Base-by-base conservation (phyloP, 1,140 invertebrate genomes). In the Habropoda laboriosa region DNA sequence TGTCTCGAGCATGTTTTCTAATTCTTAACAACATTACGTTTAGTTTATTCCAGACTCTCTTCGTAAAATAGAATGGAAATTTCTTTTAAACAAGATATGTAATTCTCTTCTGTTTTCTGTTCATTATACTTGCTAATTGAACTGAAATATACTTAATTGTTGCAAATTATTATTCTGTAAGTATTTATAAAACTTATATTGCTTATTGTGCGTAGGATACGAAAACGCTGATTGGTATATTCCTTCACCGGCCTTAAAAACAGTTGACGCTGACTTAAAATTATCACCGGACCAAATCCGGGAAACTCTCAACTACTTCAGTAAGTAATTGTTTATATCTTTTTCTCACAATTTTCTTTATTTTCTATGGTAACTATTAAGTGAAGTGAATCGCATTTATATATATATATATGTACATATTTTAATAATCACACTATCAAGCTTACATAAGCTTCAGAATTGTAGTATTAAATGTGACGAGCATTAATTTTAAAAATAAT, bases 221-320 rank as follows among this genome's bases (percentile, higher is more conserved):
- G 96, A 98, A 90, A 98, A 99, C 94, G 88, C 95, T 90, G 98
- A 99, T 93, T 98, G 98, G 97, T 97, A 96, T 90, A 97, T 99
- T 82, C 97, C 97, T 51, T 95, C 96, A 57, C 97, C 98, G 67
- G 96, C 96, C 57, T 93, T 97, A 75, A 94, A 94, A 86, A 92
- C 96, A 82, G 95, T 95, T 87, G 95, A 96, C 79, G 94, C 94
- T 66, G 97, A 98, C 88, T 93, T 97, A 82, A 96, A 97, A 88
- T 94, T 99, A 78, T 98, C 97, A 64, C 97, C 97, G 92, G 98
- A 99, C 92, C 97, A 98, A 94, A 98, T 98, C 91, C 96, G 97
- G 92, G 98, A 99, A 93, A 98, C 97, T 58, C 95, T 99, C 78
- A 98, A 99, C 94, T 99, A 99, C 94, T 99, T 99, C 93, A 96